Base-by-base conservation (phyloP, 1,140 invertebrate genomes). In the Drosophila micromelanica region DNA sequence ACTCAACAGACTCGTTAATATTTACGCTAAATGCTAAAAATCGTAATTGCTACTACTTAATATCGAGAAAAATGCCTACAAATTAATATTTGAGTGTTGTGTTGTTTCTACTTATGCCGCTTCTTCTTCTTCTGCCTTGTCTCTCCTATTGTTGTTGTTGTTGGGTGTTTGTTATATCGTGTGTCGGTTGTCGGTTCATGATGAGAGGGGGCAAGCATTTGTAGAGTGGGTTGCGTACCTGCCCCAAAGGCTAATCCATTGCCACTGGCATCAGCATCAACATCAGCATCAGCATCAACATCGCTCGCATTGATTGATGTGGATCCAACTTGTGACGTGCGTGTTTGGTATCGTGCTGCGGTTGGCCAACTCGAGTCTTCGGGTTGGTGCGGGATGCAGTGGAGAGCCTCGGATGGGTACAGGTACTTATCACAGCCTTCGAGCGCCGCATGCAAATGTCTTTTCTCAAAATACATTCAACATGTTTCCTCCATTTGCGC, bases 11-110 rank as follows among this genome's bases (percentile, higher is more conserved):
- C 84, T 89, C 82, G 78, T 71, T 78, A 77, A 87, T 87, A 87
- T 87, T 89, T 87, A 87, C 76, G 76, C 84, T 87, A 87, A 67
- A 74, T 87, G 79, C 82, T 87, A 89, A 89, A 89, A 89, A 89
- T 86, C 84, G 84, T 89, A 89, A 89, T 89, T 89, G 70, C 84
- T 89, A 89, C 84, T 89, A 89, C 79, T 82, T 89, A 89, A 89
- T 69, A 74, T 84, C 61, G 56, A 84, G 55, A 70, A 73, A 82
- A 79, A 74, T 82, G 71, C 65, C 84, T 87, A 87, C 76, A 70
- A 87, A 87, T 87, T 76, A 78, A 72, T 80, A 80, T 84, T 85
- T 84, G 73, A 85, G 64, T 76, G 60, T 73, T 81, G 15, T 67
- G 55, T 80, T 76, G 43, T 76, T 49, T 64, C 79, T 73, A 82